Evolutionary conservation across 1,140 invertebrate species (phyloP).

Genomic region (Lasioglossum albipes): DNA sequence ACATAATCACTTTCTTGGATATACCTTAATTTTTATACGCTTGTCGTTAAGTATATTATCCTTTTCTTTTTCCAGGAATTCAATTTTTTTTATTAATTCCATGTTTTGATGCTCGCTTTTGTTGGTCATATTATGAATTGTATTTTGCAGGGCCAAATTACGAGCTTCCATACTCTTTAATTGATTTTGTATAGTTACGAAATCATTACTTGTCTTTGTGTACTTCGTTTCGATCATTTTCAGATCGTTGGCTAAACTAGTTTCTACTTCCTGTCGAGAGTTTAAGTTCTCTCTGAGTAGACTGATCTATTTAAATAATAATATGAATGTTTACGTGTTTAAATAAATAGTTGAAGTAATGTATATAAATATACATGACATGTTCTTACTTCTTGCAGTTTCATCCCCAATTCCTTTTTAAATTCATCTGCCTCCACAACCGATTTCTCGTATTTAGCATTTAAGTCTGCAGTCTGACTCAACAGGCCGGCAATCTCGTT

Average conservation of each 20-base stretch:
- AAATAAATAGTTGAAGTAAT: no score
- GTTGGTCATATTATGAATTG: not conserved
- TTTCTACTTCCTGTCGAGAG: constrained; percentile 21
- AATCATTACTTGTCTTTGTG: not conserved
- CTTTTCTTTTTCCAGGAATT: constrained; percentile 34
- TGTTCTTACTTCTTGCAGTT: constrained; percentile 7
- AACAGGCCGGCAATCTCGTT: constrained; percentile 13
- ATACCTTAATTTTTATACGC: constrained; percentile 23
- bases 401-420: not conserved
- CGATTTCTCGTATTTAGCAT: constrained; percentile 8
- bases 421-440: not conserved
- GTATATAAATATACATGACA: not conserved
- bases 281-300: constrained; percentile 3
- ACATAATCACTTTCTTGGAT: not conserved
- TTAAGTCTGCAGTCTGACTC: constrained; percentile 10
- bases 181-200: constrained; percentile 23
- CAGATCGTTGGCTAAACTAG: constrained; percentile 18
- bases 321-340: not conserved
- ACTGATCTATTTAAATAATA: not conserved
- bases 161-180: constrained; percentile 9
- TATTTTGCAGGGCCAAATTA: constrained; percentile 6
- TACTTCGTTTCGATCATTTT: constrained; percentile 11
- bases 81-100: constrained; percentile 9
- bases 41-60: constrained; percentile 2
- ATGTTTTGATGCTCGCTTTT: not conserved